A percentile compares a stretch with the other conserved stretches of the same genome.
These are phyloP conservation scores for Trissoscelio sp. DNA, from an alignment of 2,888 invertebrate species.

Conservation along the genomic window DNA sequence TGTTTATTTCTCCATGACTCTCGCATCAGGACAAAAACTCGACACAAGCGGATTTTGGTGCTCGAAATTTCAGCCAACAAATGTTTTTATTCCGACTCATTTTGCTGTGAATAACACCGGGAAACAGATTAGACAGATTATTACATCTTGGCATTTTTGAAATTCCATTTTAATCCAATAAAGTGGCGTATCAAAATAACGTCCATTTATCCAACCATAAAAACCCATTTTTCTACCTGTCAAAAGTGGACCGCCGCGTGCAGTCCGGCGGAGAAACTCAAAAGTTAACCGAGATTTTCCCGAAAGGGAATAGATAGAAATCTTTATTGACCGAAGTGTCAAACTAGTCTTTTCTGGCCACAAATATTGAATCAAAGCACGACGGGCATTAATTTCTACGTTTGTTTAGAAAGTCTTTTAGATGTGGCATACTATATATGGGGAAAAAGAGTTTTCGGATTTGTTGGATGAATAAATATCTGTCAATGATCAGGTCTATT, in stretches of 20 bases:
- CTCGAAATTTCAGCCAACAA: constrained; percentile 25
- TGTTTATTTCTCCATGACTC: constrained; percentile 35
- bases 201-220: constrained; percentile 47
- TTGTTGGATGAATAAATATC: constrained; percentile 3
- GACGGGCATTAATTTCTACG: constrained; percentile 17
- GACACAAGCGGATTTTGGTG: constrained; percentile 22
- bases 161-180: constrained; percentile 53
- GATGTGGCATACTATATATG: background rate
- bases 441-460: constrained; percentile 21
- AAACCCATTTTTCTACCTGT: constrained; percentile 52
- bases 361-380: constrained; percentile 25
- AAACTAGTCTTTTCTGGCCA: constrained; percentile 49
- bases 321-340: constrained; percentile 62
- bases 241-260: constrained; percentile 32
- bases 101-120: constrained; percentile 41
- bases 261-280: constrained; percentile 32
- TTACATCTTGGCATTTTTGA: constrained; percentile 48
- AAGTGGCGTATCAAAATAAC: constrained; percentile 58
- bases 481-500: too few relatives aligned
- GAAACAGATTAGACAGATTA: constrained; percentile 61
- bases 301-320: constrained; percentile 40
- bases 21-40: constrained; percentile 34
- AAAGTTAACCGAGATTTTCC: constrained; percentile 41
- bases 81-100: constrained; percentile 53
- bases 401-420: constrained; percentile 28